Evolutionary conservation across 2,888 invertebrate species (phyloP).

Genomic region (Harpagoxenus sublaevis): DNA sequence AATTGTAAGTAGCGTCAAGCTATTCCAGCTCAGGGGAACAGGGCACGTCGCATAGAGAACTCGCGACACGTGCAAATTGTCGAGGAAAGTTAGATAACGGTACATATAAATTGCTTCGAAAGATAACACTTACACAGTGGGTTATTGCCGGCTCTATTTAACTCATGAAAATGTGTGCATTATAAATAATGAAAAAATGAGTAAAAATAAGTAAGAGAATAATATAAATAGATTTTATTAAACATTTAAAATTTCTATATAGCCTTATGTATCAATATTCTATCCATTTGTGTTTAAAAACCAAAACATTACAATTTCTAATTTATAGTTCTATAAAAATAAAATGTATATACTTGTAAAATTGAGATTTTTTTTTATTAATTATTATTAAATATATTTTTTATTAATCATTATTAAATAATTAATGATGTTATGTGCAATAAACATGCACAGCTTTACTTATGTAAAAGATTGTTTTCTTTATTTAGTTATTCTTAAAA

Average conservation of each 20-base stretch:
- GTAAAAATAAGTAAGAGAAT: background rate
- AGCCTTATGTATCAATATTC: background rate
- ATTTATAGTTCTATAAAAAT: background rate
- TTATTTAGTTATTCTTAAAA: background rate
- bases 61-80: slow-evolving; percentile 25
- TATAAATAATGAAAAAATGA: background rate
- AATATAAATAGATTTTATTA: background rate
- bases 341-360: background rate
- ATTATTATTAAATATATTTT: no score
- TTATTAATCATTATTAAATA: background rate
- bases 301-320: background rate
- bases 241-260: background rate
- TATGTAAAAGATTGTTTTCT: background rate
- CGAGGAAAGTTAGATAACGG: background rate
- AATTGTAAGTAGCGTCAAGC: slow-evolving; percentile 12
- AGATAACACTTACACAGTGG: background rate
- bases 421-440: background rate
- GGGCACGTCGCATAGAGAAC: background rate
- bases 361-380: background rate
- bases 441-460: background rate
- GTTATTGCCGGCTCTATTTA: background rate
- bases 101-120: background rate
- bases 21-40: slow-evolving; percentile 22
- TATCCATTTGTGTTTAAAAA: background rate
- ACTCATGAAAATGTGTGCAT: background rate